Conservation (phyloP, 2,113 vertebrate species). For the Bucco capensis region DNA sequence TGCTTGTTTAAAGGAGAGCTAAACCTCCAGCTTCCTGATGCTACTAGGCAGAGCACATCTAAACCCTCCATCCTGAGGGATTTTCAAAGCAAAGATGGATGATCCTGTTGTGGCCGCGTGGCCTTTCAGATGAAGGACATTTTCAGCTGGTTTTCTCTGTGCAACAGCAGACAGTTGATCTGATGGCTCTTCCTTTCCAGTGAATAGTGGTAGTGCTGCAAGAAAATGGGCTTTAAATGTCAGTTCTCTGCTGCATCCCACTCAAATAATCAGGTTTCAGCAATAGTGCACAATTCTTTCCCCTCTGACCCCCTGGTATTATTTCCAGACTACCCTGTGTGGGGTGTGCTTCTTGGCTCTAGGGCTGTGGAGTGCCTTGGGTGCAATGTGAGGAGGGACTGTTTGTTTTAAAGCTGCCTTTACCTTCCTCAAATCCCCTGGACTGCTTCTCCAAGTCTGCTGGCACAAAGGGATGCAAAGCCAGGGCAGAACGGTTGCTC, state of each 20-base stretch:
- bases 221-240: slow-evolving; percentile 56
- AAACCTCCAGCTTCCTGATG: slow-evolving; percentile 32
- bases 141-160: slow-evolving; percentile 47
- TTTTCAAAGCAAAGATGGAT: slow-evolving; percentile 44
- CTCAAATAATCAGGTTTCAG: slow-evolving; percentile 27
- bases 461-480: background rate
- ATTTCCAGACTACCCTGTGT: background rate
- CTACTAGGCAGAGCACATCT: slow-evolving; percentile 26
- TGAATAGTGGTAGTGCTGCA: slow-evolving; percentile 39
- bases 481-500: background rate
- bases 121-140: slow-evolving; percentile 56
- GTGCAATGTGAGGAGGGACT: background rate
- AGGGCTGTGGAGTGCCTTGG: background rate
- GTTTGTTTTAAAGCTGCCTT: background rate
- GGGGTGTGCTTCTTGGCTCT: background rate
- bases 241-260: slow-evolving; percentile 30
- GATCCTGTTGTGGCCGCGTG: slow-evolving; percentile 1
- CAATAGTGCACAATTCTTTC: slow-evolving; percentile 9
- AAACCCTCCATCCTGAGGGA: slow-evolving; percentile 44
- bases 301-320: slow-evolving; percentile 16
- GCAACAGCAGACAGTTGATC: slow-evolving; percentile 30
- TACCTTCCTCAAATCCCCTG: background rate
- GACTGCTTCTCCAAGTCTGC: background rate
- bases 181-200: slow-evolving; percentile 34
- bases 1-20: slow-evolving; percentile 46